phyloP scores from a whole-genome alignment of 2,113 vertebrate genomes.

The Ptyas mucosa region DNA sequence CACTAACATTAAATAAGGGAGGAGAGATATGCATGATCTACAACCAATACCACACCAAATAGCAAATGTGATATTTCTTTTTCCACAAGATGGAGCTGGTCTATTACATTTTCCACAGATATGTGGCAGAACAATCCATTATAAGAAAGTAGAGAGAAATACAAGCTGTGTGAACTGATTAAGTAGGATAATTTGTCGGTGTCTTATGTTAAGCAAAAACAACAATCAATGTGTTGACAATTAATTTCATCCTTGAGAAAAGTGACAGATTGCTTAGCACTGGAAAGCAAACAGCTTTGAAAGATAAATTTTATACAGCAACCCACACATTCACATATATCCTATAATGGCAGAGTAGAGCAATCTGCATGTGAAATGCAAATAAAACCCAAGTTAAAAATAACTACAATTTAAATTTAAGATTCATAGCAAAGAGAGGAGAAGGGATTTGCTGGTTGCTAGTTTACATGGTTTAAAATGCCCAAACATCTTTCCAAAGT shows the following conservation, averaged over 20 bases:
- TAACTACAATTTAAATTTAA: slow-evolving; percentile 21
- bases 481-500: slow-evolving; percentile 17
- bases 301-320: neutral
- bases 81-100: slow-evolving; percentile 63
- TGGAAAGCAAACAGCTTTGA: neutral
- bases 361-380: neutral
- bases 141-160: neutral
- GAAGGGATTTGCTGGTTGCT: neutral
- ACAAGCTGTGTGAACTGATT: neutral
- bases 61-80: neutral
- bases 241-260: slow-evolving; percentile 16
- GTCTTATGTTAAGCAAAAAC: neutral
- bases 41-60: neutral
- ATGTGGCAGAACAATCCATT: slow-evolving; percentile 10
- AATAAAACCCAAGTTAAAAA: slow-evolving; percentile 19
- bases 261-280: neutral
- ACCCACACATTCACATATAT: slow-evolving; percentile 4
- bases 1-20: neutral
- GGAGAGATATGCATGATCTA: neutral
- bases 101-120: neutral
- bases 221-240: neutral
- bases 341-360: neutral
- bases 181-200: neutral
- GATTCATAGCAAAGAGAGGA: fast-evolving
- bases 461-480: neutral